Conservation (phyloP, 2,888 invertebrate genomes). For the Hemithea aestivaria region DNA sequence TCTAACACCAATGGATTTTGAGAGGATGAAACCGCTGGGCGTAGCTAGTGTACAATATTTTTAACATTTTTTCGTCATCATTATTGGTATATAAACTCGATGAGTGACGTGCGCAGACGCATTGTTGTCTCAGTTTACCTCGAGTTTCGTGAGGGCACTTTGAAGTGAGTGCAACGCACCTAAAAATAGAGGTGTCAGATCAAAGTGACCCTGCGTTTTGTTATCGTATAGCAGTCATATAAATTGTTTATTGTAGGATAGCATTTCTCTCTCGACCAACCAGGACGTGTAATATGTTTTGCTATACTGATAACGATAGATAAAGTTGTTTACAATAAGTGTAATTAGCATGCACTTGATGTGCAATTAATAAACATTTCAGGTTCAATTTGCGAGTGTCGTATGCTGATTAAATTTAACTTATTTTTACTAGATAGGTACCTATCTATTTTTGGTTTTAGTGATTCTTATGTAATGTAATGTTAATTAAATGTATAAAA, state of each 20-base stretch:
- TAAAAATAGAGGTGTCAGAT: slow-evolving; percentile 27
- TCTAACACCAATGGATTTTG: no score
- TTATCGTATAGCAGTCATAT: slow-evolving; percentile 18
- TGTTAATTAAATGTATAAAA: no score
- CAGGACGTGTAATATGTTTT: slow-evolving; percentile 9
- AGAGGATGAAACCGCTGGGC: no score
- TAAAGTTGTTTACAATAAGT: slow-evolving; percentile 17
- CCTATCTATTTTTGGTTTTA: no score
- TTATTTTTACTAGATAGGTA: no score
- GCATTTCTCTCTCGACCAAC: slow-evolving; percentile 6
- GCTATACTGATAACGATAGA: slow-evolving; percentile 19
- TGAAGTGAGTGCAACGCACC: slow-evolving; percentile 21
- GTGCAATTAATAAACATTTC: no score
- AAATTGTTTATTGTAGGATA: slow-evolving; percentile 12
- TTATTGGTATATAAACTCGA: no score
- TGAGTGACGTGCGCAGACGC: slow-evolving; percentile 10
- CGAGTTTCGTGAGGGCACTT: slow-evolving; percentile 14
- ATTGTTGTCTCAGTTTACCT: slow-evolving; percentile 15
- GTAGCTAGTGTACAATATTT: no score
- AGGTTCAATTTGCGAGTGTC: no score
- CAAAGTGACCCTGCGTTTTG: slow-evolving; percentile 27
- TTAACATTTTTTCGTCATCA: no score
- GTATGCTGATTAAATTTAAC: no score
- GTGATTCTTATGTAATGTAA: no score
- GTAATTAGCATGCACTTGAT: slow-evolving; percentile 25